phyloP scores from a whole-genome alignment of 2,888 invertebrate genomes.

The Cotesia congregata region DNA sequence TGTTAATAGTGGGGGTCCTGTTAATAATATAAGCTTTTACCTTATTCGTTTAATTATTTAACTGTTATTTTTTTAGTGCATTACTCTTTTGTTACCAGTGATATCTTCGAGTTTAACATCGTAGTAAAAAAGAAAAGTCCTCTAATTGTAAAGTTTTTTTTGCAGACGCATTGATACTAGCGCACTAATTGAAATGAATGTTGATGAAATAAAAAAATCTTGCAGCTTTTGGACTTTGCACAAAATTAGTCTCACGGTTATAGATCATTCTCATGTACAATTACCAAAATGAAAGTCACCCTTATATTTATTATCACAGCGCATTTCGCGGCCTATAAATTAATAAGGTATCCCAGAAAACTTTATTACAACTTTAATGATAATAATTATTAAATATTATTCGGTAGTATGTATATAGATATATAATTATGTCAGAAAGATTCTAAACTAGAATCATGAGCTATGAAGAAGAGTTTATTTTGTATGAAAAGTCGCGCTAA shows the following conservation, averaged over 20 bases:
- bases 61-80: no score
- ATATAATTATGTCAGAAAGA: constrained; percentile 59
- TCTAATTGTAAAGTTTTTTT: no score
- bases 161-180: neutral
- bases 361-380: constrained; percentile 70
- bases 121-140: no score
- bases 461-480: constrained; percentile 10
- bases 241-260: neutral
- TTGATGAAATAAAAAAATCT: neutral
- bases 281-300: neutral
- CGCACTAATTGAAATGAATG: neutral
- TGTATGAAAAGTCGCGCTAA: constrained; percentile 5
- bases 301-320: neutral
- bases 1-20: no score
- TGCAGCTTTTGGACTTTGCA: neutral
- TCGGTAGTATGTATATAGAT: constrained; percentile 50
- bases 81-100: no score
- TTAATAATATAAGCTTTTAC: no score
- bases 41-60: no score
- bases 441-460: constrained; percentile 26
- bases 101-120: no score
- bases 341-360: constrained; percentile 69
- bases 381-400: constrained; percentile 71
- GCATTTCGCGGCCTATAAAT: constrained; percentile 64
- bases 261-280: neutral